Conservation (phyloP, 2,888 invertebrate genomes). For the Latheticus oryzae region DNA sequence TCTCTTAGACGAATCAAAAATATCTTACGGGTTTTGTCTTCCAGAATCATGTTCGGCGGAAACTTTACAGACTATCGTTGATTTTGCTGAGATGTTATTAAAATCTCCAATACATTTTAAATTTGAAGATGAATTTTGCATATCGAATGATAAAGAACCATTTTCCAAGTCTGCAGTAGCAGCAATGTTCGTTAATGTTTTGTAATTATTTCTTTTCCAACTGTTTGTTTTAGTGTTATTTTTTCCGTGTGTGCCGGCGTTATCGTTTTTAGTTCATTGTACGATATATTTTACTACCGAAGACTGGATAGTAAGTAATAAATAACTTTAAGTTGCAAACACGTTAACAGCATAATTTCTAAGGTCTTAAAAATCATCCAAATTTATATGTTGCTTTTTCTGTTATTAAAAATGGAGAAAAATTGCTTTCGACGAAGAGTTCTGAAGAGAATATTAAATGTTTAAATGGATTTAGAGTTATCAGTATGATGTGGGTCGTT, state of each 20-base stretch:
- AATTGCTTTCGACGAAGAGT: constrained; percentile 11
- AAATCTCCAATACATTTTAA: constrained; percentile 12
- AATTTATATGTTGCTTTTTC: constrained; percentile 28
- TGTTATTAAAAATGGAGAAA: constrained; percentile 11
- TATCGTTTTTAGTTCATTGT: constrained; percentile 13
- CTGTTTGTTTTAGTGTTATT: constrained; percentile 18
- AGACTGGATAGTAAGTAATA: too few relatives aligned
- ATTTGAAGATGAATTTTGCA: constrained; percentile 16
- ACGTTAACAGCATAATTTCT: too few relatives aligned
- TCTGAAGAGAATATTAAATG: constrained; percentile 18
- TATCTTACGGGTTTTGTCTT: constrained; percentile 26
- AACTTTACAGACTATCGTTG: constrained; percentile 7
- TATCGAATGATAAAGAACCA: not conserved
- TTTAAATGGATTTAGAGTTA: constrained; percentile 35
- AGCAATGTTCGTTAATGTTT: too few relatives aligned
- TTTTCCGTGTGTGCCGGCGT: constrained; percentile 11
- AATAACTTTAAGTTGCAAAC: too few relatives aligned
- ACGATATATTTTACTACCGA: constrained; percentile 26
- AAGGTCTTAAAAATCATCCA: too few relatives aligned
- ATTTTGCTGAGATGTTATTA: constrained; percentile 5
- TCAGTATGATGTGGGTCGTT: constrained; percentile 38
- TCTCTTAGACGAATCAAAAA: too few relatives aligned
- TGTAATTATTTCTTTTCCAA: too few relatives aligned
- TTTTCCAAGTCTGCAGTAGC: constrained; percentile 2
- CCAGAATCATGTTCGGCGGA: constrained; percentile 15